Percentiles rank a stretch among this genome's conserved stretches.
These are phyloP conservation scores for Laothoe populi DNA, from an alignment of 2,888 invertebrate species.

Conservation along the genomic window DNA sequence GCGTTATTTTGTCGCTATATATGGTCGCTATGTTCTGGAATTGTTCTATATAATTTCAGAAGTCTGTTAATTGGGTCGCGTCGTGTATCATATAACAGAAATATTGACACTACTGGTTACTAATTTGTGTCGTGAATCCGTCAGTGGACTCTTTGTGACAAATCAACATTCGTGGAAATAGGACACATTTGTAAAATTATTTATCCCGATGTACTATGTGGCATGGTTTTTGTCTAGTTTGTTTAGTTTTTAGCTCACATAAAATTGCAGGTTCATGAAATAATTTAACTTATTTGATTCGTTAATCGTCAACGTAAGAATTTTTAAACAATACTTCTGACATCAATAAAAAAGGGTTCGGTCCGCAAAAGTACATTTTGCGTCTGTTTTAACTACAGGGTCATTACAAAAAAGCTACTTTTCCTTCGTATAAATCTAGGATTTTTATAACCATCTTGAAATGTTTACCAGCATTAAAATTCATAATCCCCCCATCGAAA, in stretches of 20 bases:
- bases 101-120: conserved; percentile 42
- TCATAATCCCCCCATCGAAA: conserved; percentile 3
- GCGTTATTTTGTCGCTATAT: background rate
- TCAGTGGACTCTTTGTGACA: background rate
- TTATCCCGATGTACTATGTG: no score
- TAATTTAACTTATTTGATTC: background rate
- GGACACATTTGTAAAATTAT: background rate
- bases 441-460: background rate
- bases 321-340: no score
- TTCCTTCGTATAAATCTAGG: background rate
- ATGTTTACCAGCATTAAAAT: background rate
- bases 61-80: conserved; percentile 56
- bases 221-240: no score
- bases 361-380: background rate
- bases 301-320: background rate
- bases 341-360: no score
- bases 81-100: conserved; percentile 34
- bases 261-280: no score
- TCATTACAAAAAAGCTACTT: no score
- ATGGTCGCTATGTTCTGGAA: conserved; percentile 27
- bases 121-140: conserved; percentile 5
- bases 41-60: conserved; percentile 46
- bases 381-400: no score
- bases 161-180: background rate
- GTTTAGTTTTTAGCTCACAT: no score